A percentile compares a stretch with the other conserved stretches of the same genome.
phyloP scores from a whole-genome alignment of 2,113 vertebrate species.

The Gadus chalcogrammus region DNA sequence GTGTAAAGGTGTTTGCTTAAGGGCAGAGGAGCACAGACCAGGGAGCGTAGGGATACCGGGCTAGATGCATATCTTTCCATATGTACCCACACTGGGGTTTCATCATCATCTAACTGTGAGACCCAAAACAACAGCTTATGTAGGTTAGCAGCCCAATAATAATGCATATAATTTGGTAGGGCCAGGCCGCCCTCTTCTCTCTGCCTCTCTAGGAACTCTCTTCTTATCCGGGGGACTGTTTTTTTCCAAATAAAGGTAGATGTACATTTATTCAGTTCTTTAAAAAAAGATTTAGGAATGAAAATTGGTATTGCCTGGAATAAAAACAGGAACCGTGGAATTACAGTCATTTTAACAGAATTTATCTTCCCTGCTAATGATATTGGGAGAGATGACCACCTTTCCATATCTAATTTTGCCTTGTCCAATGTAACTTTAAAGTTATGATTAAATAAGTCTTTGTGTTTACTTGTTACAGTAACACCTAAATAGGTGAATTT shows the following conservation, averaged over 20 bases:
- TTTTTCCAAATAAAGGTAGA: slow-evolving; percentile 5
- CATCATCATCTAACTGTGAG: not conserved
- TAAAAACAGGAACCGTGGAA: too few relatives aligned
- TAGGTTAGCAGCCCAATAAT: slow-evolving; percentile 2
- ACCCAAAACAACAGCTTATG: slow-evolving; percentile 17
- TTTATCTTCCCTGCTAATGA: too few relatives aligned
- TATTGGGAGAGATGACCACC: too few relatives aligned
- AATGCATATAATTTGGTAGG: slow-evolving; percentile 3
- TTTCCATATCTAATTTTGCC: too few relatives aligned
- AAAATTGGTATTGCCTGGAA: not conserved
- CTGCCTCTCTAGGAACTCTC: not conserved
- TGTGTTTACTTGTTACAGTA: too few relatives aligned
- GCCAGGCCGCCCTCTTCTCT: not conserved
- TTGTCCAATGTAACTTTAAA: too few relatives aligned
- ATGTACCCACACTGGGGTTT: slow-evolving; percentile 2
- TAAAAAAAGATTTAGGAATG: slow-evolving; percentile 4
- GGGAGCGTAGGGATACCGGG: not conserved
- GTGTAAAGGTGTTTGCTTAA: slow-evolving; percentile 12
- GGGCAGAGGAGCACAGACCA: not conserved
- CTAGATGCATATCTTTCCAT: slow-evolving; percentile 4
- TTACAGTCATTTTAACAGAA: too few relatives aligned
- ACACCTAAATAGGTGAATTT: too few relatives aligned
- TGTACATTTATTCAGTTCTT: not conserved
- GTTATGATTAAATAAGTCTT: too few relatives aligned
- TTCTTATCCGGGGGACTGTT: not conserved